phyloP scores from a whole-genome alignment of 2,888 invertebrate genomes.

The Heliothis peltigera region DNA sequence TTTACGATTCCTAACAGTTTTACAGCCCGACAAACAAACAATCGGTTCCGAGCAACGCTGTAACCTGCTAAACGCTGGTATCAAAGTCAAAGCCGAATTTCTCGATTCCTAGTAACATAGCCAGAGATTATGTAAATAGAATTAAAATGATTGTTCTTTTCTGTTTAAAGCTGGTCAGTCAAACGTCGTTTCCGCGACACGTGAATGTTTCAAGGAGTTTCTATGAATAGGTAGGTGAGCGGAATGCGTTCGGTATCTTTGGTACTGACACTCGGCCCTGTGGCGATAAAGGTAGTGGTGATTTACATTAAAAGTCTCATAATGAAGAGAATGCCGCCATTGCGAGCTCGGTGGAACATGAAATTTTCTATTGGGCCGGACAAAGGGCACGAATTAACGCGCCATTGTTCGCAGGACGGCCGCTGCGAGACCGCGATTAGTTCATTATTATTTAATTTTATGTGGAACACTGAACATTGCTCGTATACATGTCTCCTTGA shows the following conservation, averaged over 20 bases:
- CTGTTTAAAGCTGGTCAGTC: conserved; percentile 55
- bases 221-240: conserved; percentile 31
- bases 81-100: conserved; percentile 86
- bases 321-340: conserved; percentile 81
- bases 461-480: conserved; percentile 73
- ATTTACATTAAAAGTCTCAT: conserved; percentile 86
- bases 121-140: conserved; percentile 59
- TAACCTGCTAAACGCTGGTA: conserved; percentile 79
- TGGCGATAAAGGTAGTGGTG: conserved; percentile 79
- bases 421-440: conserved; percentile 77
- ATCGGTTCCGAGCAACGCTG: conserved; percentile 84
- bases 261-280: conserved; percentile 63
- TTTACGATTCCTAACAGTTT: conserved; percentile 88
- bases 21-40: conserved; percentile 88
- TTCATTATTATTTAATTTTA: conserved; percentile 88
- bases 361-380: conserved; percentile 87
- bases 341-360: conserved; percentile 82
- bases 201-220: conserved; percentile 29
- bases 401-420: conserved; percentile 80
- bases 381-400: conserved; percentile 88
- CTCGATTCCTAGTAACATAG: conserved; percentile 79
- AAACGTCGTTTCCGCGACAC: conserved; percentile 53
- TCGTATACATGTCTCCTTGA: conserved; percentile 55
- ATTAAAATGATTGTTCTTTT: conserved; percentile 63
- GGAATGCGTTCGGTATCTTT: conserved; percentile 56